These are phyloP conservation scores for Gallinago jamesoni DNA, from an alignment of 2,113 vertebrate species.

Conservation along the genomic window DNA sequence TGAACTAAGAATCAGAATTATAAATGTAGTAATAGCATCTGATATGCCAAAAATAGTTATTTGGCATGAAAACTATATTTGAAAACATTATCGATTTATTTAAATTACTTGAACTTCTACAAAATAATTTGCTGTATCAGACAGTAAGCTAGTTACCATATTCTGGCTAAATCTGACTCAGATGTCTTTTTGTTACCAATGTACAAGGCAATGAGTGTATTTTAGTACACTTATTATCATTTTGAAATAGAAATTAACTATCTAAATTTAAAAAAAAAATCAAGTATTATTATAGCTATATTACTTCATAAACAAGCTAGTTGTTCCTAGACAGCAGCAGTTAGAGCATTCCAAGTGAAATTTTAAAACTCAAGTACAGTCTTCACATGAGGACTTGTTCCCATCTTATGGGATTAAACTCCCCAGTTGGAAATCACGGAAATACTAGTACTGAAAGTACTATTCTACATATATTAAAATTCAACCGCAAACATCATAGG, in stretches of 20 bases:
- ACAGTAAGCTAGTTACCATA: background rate
- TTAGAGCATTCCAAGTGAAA: background rate
- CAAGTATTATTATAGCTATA: background rate
- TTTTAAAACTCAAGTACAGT: background rate
- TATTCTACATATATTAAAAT: background rate
- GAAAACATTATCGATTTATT: background rate
- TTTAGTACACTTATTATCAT: background rate
- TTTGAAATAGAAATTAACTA: background rate
- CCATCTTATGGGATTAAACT: background rate
- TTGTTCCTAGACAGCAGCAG: background rate
- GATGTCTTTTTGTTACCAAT: background rate
- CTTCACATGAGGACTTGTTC: background rate
- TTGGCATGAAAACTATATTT: background rate
- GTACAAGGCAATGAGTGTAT: fast-evolving
- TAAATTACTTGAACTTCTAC: background rate
- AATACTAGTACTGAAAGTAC: background rate
- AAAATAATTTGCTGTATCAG: background rate
- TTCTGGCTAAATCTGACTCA: background rate
- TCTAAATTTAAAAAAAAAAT: background rate
- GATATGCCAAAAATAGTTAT: too few species aligned
- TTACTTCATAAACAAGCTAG: background rate
- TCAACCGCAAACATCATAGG: background rate
- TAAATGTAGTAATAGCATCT: too few species aligned
- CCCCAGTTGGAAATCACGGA: background rate
- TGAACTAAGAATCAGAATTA: too few species aligned